These are phyloP conservation scores for Coreius guichenoti DNA, from an alignment of 2,797 vertebrate species.

Conservation along the genomic window DNA sequence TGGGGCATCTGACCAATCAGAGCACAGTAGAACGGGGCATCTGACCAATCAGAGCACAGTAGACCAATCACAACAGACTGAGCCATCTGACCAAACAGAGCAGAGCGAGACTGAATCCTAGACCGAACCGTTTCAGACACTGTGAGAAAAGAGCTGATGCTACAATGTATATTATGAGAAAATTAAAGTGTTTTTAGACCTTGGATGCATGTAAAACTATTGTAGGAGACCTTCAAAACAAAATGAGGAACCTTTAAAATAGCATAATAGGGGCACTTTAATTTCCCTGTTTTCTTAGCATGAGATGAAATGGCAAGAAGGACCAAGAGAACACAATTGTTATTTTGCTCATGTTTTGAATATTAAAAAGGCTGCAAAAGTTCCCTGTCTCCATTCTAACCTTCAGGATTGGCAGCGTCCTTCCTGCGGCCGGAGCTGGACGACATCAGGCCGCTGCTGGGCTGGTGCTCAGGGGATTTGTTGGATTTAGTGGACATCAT, in stretches of 20 bases:
- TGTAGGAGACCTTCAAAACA: neutral
- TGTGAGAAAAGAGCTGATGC: neutral
- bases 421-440: constrained; percentile 91
- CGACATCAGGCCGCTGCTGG: constrained; percentile 86
- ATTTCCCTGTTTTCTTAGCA: neutral
- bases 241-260: neutral
- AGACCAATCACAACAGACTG: neutral
- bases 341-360: neutral
- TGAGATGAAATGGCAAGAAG: constrained; percentile 8
- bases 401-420: constrained; percentile 90
- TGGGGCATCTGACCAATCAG: neutral
- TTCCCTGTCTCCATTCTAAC: constrained; percentile 70
- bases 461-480: constrained; percentile 96
- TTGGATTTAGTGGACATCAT: constrained; percentile 95
- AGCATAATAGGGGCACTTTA: neutral
- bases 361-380: neutral
- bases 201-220: neutral
- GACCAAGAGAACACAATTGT: constrained; percentile 4
- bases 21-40: neutral
- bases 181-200: neutral
- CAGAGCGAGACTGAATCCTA: neutral
- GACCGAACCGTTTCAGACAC: neutral
- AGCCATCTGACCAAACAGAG: neutral
- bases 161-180: neutral
- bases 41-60: no score